phyloP scores from a whole-genome alignment of 2,888 invertebrate genomes.

The Drosophila falleni region DNA sequence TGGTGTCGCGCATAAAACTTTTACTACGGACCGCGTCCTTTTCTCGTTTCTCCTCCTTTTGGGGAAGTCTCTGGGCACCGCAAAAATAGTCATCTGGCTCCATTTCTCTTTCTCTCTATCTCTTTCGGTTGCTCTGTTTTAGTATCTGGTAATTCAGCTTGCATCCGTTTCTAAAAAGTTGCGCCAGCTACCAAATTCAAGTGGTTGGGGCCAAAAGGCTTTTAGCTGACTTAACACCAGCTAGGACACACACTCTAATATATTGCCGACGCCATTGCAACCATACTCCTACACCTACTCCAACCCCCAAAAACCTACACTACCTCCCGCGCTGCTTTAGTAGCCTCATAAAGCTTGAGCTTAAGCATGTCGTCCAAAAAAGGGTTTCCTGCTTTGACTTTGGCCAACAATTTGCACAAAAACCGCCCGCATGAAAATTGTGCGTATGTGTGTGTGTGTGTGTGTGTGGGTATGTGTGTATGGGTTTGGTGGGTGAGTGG shows the following conservation, averaged over 20 bases:
- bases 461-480: constrained; percentile 2
- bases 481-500: constrained; percentile 32
- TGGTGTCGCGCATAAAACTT: constrained; percentile 70
- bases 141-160: constrained; percentile 61
- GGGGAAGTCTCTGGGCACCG: constrained; percentile 22
- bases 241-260: constrained; percentile 60
- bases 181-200: constrained; percentile 65
- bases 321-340: constrained; percentile 46
- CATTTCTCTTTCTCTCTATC: neutral
- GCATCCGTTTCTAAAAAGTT: constrained; percentile 77
- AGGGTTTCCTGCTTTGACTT: constrained; percentile 74
- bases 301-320: neutral
- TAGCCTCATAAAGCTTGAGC: constrained; percentile 72
- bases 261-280: constrained; percentile 43
- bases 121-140: constrained; percentile 11
- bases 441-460: constrained; percentile 51
- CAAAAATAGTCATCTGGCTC: constrained; percentile 61
- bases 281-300: constrained; percentile 4
- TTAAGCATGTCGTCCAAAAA: constrained; percentile 73
- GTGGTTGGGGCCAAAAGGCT: constrained; percentile 71
- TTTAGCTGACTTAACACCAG: constrained; percentile 77
- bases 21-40: constrained; percentile 22
- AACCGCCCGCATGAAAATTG: constrained; percentile 62
- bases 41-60: neutral
- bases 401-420: constrained; percentile 66